These are phyloP conservation scores for Nycticryphes semicollaris DNA, from an alignment of 2,113 vertebrate species.

Conservation along the genomic window DNA sequence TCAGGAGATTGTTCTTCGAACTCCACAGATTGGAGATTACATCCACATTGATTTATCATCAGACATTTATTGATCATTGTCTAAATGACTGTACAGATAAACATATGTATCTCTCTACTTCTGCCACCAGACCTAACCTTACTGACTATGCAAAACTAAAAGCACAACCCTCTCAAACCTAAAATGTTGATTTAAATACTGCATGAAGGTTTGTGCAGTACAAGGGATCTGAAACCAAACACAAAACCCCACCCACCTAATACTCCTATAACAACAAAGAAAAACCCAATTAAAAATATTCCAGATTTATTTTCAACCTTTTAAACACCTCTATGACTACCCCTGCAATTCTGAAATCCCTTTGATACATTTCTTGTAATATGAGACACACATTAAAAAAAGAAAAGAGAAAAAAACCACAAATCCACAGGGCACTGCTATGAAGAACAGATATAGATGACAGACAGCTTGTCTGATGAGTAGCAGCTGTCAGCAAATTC, in stretches of 20 bases:
- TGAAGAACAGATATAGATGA: neutral
- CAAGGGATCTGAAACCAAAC: neutral
- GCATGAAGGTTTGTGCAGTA: neutral
- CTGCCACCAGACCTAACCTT: slow-evolving; percentile 25
- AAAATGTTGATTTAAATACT: neutral
- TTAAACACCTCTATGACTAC: neutral
- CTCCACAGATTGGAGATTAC: slow-evolving; percentile 65
- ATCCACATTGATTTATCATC: slow-evolving; percentile 60
- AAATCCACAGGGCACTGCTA: neutral
- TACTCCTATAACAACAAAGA: neutral
- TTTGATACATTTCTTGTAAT: neutral
- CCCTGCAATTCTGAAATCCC: neutral
- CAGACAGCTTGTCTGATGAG: neutral
- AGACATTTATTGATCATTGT: slow-evolving; percentile 67
- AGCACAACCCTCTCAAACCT: neutral
- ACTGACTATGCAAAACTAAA: neutral
- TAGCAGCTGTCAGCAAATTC: neutral
- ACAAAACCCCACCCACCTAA: fast-evolving
- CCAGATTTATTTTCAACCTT: neutral
- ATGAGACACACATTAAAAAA: neutral
- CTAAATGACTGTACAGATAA: slow-evolving; percentile 64
- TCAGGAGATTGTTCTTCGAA: slow-evolving; percentile 68
- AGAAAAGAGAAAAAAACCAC: neutral
- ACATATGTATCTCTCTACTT: slow-evolving; percentile 42
- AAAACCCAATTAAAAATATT: neutral